phyloP scores from a whole-genome alignment of 2,888 invertebrate genomes.

The Pocota personata region DNA sequence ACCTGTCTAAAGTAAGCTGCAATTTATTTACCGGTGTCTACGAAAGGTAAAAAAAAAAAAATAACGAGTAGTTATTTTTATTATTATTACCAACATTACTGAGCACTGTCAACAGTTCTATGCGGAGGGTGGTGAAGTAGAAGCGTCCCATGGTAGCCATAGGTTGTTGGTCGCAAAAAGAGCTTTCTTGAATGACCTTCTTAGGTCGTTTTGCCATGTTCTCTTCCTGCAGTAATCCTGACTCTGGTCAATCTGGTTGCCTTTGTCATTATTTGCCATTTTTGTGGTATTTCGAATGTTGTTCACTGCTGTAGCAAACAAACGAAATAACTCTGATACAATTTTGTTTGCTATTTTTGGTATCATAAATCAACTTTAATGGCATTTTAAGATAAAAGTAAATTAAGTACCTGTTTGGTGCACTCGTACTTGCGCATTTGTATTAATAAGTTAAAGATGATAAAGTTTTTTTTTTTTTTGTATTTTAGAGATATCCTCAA shows the following conservation, averaged over 20 bases:
- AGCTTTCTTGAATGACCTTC: slow-evolving; percentile 70
- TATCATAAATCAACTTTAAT: slow-evolving; percentile 38
- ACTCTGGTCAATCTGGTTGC: slow-evolving; percentile 57
- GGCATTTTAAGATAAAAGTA: neutral
- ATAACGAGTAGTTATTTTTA: slow-evolving; percentile 19
- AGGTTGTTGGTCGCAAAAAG: slow-evolving; percentile 15
- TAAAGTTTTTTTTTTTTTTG: neutral
- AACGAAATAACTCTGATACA: slow-evolving; percentile 32
- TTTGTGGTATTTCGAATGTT: slow-evolving; percentile 24
- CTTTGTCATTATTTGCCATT: slow-evolving; percentile 28
- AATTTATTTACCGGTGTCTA: slow-evolving; percentile 67
- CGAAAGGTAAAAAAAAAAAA: slow-evolving; percentile 30
- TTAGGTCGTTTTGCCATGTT: slow-evolving; percentile 64
- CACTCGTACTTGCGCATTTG: neutral
- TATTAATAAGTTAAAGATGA: neutral
- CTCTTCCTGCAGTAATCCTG: slow-evolving; percentile 62
- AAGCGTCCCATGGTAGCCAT: slow-evolving; percentile 17
- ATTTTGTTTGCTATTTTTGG: neutral
- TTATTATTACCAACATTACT: slow-evolving; percentile 15
- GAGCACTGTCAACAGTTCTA: slow-evolving; percentile 18
- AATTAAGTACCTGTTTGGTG: slow-evolving; percentile 17
- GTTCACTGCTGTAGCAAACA: neutral
- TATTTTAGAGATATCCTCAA: neutral
- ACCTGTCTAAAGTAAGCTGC: slow-evolving; percentile 60
- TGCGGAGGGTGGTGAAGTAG: slow-evolving; percentile 6